Evolutionary conservation across 2,888 invertebrate species (phyloP).

Genomic region (Pocota personata): DNA sequence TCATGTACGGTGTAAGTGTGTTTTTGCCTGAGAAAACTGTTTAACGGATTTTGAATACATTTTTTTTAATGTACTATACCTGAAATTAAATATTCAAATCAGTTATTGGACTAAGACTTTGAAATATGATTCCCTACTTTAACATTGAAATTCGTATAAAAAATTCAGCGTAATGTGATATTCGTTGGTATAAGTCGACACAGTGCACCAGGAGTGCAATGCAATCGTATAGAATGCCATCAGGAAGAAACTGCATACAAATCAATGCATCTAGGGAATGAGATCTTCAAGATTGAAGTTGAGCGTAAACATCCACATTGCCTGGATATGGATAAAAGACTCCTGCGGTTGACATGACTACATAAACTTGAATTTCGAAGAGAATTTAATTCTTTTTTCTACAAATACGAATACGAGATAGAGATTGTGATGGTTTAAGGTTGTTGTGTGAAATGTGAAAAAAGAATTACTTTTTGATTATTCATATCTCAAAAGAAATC

Average conservation of each 20-base stretch:
- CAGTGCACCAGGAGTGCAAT: not conserved
- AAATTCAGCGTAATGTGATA: not conserved
- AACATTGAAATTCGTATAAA: not conserved
- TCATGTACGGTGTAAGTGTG: too few relatives aligned
- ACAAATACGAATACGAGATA: not conserved
- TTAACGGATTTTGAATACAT: too few relatives aligned
- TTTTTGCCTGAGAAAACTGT: too few relatives aligned
- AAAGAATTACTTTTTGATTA: too few relatives aligned
- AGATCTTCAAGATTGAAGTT: conserved; percentile 33
- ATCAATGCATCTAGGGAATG: conserved; percentile 5
- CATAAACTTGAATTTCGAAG: conserved; percentile 9
- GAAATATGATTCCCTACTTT: too few relatives aligned
- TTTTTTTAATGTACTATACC: too few relatives aligned
- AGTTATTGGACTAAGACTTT: too few relatives aligned
- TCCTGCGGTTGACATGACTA: conserved; percentile 31
- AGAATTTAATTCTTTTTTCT: not conserved
- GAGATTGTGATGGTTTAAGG: too few relatives aligned
- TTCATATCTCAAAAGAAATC: too few relatives aligned
- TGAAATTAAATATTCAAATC: too few relatives aligned
- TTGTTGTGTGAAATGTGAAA: too few relatives aligned
- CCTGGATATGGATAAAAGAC: conserved; percentile 16
- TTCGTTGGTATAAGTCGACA: not conserved
- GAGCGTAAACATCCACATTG: conserved; percentile 53
- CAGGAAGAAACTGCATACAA: not conserved
- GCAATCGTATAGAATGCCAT: not conserved